Evolutionary conservation across 2,797 vertebrate genomes (phyloP), one percentile per base, ranked within the genome.

Genomic region (Oophaga sylvatica): DNA sequence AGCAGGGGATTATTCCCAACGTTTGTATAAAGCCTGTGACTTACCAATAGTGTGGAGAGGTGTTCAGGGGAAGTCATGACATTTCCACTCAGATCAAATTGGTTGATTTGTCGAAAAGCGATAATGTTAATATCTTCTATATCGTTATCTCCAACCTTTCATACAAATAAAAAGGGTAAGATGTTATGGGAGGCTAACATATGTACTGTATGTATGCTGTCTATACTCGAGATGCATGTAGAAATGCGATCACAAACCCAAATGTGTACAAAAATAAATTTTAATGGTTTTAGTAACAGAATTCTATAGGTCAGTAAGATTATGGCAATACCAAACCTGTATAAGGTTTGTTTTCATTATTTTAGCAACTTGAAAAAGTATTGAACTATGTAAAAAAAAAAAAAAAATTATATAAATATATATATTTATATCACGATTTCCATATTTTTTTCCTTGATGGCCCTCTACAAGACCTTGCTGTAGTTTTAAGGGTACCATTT

Each of bases 51-150:
- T 0, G 98, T 97, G 76, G 97, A 93, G 57, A 99, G 97, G 90
- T 98, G 96, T 86, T 99, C 98, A 0, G 97, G 95, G 63, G 96
- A 95, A 0, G 97, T 98, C 91, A 99, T 95, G 90, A 99, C 96
- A 57, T 99, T 99, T 88, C 98, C 98, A 73, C 98, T 99, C 73
- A 99, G 94, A 91, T 99, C 98, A 90, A 99, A 99, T 10, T 98
- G 97, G 94, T 97, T 99, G 90, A 99, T 99, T 93, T 99, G 98
- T 90, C 98, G 95, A 93, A 99, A 99, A 0, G 97, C 97, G 29
- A 99, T 98, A 89, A 99, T 99, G 92, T 98, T 99, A 87, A 99
- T 92, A 1, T 97, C 96, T 75, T 96, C 97, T 5, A 99, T 96
- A 94, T 99, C 98, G 26, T 90, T 96, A 90, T 94, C 96, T 87